These are phyloP conservation scores for Eremobia ochroleuca DNA, from an alignment of 2,888 invertebrate species.

Conservation along the genomic window DNA sequence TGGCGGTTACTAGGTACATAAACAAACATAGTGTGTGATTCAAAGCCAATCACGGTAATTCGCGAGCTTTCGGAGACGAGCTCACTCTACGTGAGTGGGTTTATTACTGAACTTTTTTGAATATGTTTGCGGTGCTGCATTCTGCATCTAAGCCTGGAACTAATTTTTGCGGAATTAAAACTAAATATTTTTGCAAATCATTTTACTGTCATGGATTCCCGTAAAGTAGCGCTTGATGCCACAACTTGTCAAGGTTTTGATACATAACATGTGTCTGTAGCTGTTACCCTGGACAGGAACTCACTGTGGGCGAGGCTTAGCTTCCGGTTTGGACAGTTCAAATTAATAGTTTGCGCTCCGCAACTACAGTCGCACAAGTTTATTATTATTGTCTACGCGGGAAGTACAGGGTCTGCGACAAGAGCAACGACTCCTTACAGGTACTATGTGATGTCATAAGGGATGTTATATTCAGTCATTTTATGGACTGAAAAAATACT, in stretches of 20 bases:
- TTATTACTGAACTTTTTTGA: background rate
- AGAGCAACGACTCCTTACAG: background rate
- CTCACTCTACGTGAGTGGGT: background rate
- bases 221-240: background rate
- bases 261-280: background rate
- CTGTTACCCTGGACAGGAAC: background rate
- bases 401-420: constrained; percentile 7
- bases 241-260: no score
- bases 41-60: background rate
- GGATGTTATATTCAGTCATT: background rate
- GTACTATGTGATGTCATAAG: background rate
- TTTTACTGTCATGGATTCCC: background rate
- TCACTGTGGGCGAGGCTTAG: constrained; percentile 11
- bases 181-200: background rate
- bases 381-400: background rate
- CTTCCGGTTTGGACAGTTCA: constrained; percentile 22
- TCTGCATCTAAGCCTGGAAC: background rate
- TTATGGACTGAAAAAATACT: background rate
- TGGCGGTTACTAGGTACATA: background rate
- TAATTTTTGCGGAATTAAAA: background rate
- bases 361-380: background rate
- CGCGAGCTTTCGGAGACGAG: constrained; percentile 13
- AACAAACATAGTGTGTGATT: background rate
- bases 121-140: background rate
- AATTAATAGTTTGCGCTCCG: constrained; percentile 19